Evolutionary conservation across 2,888 invertebrate species (phyloP).

Genomic region (Leptopilina syphax): DNA sequence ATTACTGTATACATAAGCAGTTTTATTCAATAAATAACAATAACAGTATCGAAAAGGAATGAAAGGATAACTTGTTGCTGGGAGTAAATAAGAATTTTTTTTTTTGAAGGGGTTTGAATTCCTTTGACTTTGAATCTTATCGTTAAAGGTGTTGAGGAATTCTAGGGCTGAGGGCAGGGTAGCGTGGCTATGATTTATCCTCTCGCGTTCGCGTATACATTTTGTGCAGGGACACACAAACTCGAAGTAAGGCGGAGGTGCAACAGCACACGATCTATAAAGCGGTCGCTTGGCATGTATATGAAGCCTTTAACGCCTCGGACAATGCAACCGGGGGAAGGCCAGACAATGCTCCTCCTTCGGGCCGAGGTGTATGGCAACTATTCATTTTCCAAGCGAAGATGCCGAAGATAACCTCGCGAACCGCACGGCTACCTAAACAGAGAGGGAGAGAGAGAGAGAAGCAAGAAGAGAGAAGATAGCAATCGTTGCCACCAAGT

Average conservation of each 20-base stretch:
- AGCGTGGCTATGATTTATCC: constrained; percentile 43
- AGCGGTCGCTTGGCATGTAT: constrained; percentile 63
- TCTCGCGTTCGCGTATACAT: constrained; percentile 36
- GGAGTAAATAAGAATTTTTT: constrained; percentile 27
- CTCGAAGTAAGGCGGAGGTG: constrained; percentile 34
- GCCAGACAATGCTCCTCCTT: constrained; percentile 62
- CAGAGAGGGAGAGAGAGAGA: constrained; percentile 36
- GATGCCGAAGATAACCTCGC: constrained; percentile 66
- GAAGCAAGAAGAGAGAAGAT: not conserved
- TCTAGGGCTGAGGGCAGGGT: constrained; percentile 22
- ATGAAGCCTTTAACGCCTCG: constrained; percentile 72
- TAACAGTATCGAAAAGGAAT: constrained; percentile 13
- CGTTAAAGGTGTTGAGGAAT: constrained; percentile 39
- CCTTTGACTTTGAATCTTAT: constrained; percentile 41
- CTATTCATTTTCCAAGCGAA: constrained; percentile 68
- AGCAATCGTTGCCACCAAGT: constrained; percentile 8
- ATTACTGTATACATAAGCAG: too few relatives aligned
- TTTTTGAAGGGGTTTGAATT: not conserved
- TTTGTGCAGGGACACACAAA: constrained; percentile 45
- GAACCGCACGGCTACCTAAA: constrained; percentile 60
- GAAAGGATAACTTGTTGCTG: constrained; percentile 27
- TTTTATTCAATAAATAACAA: constrained; percentile 18
- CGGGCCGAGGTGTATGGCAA: constrained; percentile 55
- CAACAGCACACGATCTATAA: constrained; percentile 51
- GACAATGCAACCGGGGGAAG: constrained; percentile 64